Evolutionary conservation across 23 tunicate genomes (phyloP).

Genomic region (Styela clava): DNA sequence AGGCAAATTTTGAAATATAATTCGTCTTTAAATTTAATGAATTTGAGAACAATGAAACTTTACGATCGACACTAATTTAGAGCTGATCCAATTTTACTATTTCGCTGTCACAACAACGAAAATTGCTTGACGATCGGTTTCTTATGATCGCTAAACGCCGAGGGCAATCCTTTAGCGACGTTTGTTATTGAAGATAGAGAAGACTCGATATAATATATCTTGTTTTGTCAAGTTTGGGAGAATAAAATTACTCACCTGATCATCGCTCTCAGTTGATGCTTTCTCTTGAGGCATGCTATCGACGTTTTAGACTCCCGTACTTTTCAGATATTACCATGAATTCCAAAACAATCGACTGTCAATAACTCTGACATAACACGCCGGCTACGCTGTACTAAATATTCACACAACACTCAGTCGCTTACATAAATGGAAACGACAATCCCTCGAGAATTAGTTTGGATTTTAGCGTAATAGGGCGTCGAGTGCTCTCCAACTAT

Average conservation of each 20-base stretch:
- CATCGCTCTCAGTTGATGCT: not conserved
- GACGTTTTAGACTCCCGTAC: too few species aligned
- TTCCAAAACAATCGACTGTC: too few species aligned
- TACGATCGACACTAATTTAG: too few species aligned
- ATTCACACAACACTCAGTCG: not conserved
- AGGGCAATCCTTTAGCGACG: not conserved
- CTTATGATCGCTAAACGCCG: not conserved
- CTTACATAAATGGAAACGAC: not conserved
- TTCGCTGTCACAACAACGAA: not conserved
- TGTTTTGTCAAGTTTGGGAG: not conserved
- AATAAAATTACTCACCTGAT: not conserved
- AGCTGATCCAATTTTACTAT: too few species aligned
- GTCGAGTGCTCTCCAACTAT: not conserved
- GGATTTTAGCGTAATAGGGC: not conserved
- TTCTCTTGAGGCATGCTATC: not conserved
- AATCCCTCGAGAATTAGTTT: not conserved
- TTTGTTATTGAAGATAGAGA: not conserved
- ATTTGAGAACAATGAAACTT: too few species aligned
- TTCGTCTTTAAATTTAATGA: too few species aligned
- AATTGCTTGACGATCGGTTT: not conserved
- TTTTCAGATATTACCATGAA: too few species aligned
- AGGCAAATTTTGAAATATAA: too few species aligned
- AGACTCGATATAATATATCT: too few species aligned
- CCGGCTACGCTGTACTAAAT: too few species aligned
- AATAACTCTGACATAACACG: too few species aligned